Percentiles rank a stretch among this genome's conserved stretches.
Evolutionary conservation across 2,797 vertebrate genomes (phyloP).

Genomic region (Lacerta viridis): DNA sequence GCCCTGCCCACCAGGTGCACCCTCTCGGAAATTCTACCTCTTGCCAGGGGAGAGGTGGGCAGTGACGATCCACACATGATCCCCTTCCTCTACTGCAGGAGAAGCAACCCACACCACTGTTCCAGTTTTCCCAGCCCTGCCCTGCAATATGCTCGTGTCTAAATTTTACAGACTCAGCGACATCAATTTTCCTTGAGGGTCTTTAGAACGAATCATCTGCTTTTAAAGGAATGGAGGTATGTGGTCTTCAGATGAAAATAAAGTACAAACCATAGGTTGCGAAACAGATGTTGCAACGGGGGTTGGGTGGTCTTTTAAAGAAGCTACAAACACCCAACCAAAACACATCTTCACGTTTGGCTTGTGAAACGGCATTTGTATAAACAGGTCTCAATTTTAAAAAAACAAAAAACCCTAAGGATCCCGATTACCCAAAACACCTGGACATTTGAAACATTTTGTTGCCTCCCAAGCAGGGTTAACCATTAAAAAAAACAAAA

Average conservation of each 20-base stretch:
- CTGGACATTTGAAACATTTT: not conserved
- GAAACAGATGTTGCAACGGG: too few relatives aligned
- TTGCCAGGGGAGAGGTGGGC: too few relatives aligned
- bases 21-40: too few relatives aligned
- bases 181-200: too few relatives aligned
- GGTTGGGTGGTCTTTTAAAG: not conserved
- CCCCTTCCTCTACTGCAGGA: too few relatives aligned
- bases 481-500: not conserved
- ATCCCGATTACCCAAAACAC: too few relatives aligned
- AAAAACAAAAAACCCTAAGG: too few relatives aligned
- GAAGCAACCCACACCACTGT: not conserved
- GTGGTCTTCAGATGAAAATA: not conserved
- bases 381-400: not conserved
- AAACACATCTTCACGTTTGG: not conserved
- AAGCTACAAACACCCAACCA: too few relatives aligned
- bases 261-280: not conserved
- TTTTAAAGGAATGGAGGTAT: not conserved
- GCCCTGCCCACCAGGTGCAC: too few relatives aligned
- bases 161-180: too few relatives aligned
- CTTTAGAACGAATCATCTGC: not conserved
- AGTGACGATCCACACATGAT: too few relatives aligned
- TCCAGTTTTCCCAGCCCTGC: not conserved
- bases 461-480: not conserved
- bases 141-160: rapidly evolving
- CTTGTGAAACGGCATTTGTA: not conserved